Evolutionary conservation across 2,888 invertebrate genomes (phyloP), one percentile per base, ranked within the genome.

Genomic region (Tetropium fuscum): DNA sequence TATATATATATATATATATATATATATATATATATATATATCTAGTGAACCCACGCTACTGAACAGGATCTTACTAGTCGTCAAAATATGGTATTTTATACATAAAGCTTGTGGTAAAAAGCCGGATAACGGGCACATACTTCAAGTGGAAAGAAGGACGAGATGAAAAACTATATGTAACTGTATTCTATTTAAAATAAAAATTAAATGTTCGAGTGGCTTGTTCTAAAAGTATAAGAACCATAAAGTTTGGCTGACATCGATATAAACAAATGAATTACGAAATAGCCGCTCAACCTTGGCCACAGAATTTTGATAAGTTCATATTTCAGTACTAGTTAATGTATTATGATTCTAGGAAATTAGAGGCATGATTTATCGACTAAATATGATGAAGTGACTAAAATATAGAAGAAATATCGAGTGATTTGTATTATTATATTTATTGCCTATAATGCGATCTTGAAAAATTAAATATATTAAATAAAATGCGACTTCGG

Each of bases 181-280:
- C 51, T 51, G 51, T 51, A 51, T 22, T 18, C 13, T 8, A n/a
- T 51, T 40, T 51, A 15, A 18, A 40, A 40, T 40, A 16, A 51
- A 40, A 40, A 40, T 40, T 51, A 40, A 18, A 40, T 20, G 51
- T 25, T 40, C 10, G 27, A 18, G 7, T 51, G 13, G n/a, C 2
- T n/a, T n/a, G n/a, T n/a, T 27, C 3, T 25, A 36, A 16, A 36
- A 49, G 25, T 16, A 38, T 25, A 16, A 22, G 25, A 27, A 51
- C 40, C 51, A 40, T 38, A 49, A 49, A 36, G 38, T 36, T 49
- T 16, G 2, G 36, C 5, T 18, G 34, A 40, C 10, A 30, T n/a
- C 27, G 15, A 40, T 51, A 19, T 51, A 51, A 51, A 51, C 34
- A 51, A 36, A 51, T 51, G 30, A 51, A 40, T 27, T 51, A 40